Percentiles rank a stretch among this genome's conserved stretches.
Evolutionary conservation across 1,140 invertebrate species (phyloP).

Genomic region (Homalodisca vitripennis): DNA sequence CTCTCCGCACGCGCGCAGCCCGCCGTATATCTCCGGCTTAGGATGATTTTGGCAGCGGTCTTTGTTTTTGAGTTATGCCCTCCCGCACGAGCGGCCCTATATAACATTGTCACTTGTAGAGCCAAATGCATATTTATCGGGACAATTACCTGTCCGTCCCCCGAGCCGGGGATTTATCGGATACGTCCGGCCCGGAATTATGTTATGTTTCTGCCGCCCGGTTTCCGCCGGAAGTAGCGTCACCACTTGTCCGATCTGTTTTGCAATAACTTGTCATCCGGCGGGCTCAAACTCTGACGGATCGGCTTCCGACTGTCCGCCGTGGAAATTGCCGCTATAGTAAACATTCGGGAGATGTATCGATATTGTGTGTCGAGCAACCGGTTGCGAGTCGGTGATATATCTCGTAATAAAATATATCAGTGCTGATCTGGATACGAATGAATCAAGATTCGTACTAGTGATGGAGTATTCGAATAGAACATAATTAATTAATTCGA

Average conservation of each 20-base stretch:
- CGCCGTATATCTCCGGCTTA: background rate
- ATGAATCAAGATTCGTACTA: too few species aligned
- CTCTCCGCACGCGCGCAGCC: too few species aligned
- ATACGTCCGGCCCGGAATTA: background rate
- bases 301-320: background rate
- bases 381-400: too few species aligned
- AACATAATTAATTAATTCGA: too few species aligned
- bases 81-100: background rate
- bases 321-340: too few species aligned
- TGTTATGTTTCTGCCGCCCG: background rate
- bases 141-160: background rate
- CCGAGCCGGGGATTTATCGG: too few species aligned
- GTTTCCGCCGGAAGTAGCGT: background rate
- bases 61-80: background rate
- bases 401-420: too few species aligned
- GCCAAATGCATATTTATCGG: background rate
- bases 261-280: background rate
- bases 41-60: background rate
- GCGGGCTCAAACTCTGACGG: background rate
- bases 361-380: too few species aligned
- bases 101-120: background rate
- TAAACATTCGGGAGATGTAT: too few species aligned
- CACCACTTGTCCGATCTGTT: too few species aligned
- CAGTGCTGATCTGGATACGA: too few species aligned
- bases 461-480: too few species aligned